Conservation (phyloP, 2,113 vertebrate genomes). For the Cnemophilus loriae region DNA sequence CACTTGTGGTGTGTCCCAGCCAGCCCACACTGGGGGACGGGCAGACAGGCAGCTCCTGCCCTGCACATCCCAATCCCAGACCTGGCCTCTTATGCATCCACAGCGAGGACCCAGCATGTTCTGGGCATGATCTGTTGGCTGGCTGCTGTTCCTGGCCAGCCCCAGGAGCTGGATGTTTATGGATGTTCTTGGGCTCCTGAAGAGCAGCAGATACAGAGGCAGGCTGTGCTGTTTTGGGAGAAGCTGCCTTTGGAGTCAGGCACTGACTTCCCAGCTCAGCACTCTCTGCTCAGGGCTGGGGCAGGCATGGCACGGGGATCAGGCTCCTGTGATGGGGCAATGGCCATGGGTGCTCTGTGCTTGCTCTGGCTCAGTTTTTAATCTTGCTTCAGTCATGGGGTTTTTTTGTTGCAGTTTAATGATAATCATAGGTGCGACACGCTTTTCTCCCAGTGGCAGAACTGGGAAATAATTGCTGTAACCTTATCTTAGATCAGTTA, state of each 20-base stretch:
- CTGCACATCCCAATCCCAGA: fast-evolving
- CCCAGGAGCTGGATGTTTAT: not conserved
- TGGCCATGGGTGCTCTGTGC: not conserved
- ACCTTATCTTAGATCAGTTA: not conserved
- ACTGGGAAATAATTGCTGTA: not conserved
- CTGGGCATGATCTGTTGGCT: not conserved
- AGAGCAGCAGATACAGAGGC: not conserved
- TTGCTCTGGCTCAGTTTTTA: not conserved
- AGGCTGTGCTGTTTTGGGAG: not conserved
- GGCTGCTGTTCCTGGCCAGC: not conserved
- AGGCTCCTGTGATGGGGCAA: not conserved
- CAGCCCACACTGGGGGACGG: not conserved
- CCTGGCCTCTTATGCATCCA: not conserved
- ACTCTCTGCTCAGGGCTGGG: not conserved
- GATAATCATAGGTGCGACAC: not conserved
- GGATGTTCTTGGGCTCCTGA: not conserved
- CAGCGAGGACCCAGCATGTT: not conserved
- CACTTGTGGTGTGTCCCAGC: fast-evolving
- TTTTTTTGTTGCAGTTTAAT: not conserved
- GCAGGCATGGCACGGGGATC: not conserved
- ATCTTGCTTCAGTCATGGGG: not conserved
- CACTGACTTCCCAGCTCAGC: not conserved
- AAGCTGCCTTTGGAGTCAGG: not conserved
- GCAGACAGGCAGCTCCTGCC: not conserved
- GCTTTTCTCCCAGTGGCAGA: not conserved